A percentile compares a stretch with the other conserved stretches of the same genome.
Conservation (phyloP, 2,888 invertebrate species). For the Ochropleura plecta region DNA sequence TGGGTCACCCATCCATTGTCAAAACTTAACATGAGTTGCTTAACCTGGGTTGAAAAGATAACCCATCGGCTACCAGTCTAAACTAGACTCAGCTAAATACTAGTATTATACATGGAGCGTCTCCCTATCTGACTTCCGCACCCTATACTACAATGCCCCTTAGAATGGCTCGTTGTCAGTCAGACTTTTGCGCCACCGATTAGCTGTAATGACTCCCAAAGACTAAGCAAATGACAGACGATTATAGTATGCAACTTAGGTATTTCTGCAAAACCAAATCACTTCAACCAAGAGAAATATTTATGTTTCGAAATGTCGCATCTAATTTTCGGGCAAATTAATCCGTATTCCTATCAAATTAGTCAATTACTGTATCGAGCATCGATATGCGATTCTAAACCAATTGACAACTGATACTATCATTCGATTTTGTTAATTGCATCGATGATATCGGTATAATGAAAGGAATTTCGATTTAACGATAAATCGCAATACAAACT, state of each 20-base stretch:
- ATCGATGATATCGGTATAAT: conserved; percentile 39
- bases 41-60: too few species aligned
- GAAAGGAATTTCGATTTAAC: conserved; percentile 36
- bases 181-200: too few species aligned
- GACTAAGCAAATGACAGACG: too few species aligned
- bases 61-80: too few species aligned
- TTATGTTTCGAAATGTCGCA: conserved; percentile 11
- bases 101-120: too few species aligned
- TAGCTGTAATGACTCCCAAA: too few species aligned
- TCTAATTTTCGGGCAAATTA: conserved; percentile 35
- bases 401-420: conserved; percentile 57
- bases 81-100: too few species aligned
- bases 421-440: conserved; percentile 55
- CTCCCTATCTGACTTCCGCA: too few species aligned
- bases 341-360: conserved; percentile 59
- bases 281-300: background rate
- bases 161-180: too few species aligned
- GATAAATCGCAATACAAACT: conserved; percentile 29
- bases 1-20: too few species aligned
- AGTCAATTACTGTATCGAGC: conserved; percentile 44
- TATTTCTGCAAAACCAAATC: background rate
- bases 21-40: too few species aligned
- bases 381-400: conserved; percentile 50
- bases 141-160: too few species aligned
- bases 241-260: background rate